Base-by-base conservation (phyloP, 2,888 invertebrate species). In the Archips crataeganus region DNA sequence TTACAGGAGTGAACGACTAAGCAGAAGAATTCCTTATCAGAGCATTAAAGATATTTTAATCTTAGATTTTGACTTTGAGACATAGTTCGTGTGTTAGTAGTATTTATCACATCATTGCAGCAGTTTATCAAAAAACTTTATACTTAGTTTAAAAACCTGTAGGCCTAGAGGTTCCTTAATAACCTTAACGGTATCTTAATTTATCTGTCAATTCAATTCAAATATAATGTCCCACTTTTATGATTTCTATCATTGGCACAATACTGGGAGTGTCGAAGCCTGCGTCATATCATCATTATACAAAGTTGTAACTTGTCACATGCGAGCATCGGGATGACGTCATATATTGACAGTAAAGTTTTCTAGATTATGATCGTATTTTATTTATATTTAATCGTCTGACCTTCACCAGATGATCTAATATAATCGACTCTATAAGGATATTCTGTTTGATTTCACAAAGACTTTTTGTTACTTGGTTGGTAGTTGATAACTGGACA, bases 331-430 rank as follows among this genome's bases (percentile, higher is more conserved):
- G 36, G 32, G 9, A 49, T 71, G 49, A 65, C 23, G 47, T 71
- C 70, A 71, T 59, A 36, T 47, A 54, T 23, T 15, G 67, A 49
- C 39, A 39, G 45, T 54, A 54, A 54, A 54, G 8, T 70, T 63
- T 63, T 23, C 63, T 70, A 54, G n/a, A 70, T 70, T 63, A 62
- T 42, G 51, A 54, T 51, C 34, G 51, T n/a, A 63, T 15, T 68
- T 70, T 36, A 70, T 34, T 57, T 11, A 6, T 32, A 57, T 32
- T 57, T 57, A 32, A 62, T 62, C 13, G 23, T 5, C 15, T 32
- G 63, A 45, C 63, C 63, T 63, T 63, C 60, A 8, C 6, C n/a
- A 23, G 60, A 66, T 71, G 71, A 71, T 45, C 32, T 63, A 45
- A 63, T 45, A 9, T 13, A 3, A 45, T 13, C 32, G 13, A 32